Base-by-base conservation (phyloP, 2,888 invertebrate genomes). In the Scaptodrosophila latifasciaeformis region DNA sequence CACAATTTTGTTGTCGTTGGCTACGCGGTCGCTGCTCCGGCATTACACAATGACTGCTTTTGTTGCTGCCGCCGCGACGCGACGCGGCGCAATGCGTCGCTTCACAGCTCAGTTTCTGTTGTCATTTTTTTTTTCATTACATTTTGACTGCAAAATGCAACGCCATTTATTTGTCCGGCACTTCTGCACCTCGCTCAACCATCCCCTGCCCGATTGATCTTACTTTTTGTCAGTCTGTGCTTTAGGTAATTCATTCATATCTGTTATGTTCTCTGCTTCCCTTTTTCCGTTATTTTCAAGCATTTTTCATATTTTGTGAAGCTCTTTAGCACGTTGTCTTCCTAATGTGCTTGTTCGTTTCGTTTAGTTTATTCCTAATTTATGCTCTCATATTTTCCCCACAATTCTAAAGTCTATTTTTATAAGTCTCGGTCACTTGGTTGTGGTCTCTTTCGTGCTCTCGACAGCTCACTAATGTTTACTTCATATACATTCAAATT, bases 401-500 rank as follows among this genome's bases (percentile, higher is more conserved):
- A 58, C 62, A 67, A 70, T 69, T 71, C 62, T 66, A 63, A 63
- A 53, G 56, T 71, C 75, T 77, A 75, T 75, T 77, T 75, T 59
- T 75, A 77, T 70, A 39, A 1, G 31, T 18, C 29, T 37, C n/a
- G 18, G 30, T 24, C 37, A 5, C 27, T 19, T 34, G 12, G 34
- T 30, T 7, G 30, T 10, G 10, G 5, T 13, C 24, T 31, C 15
- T 31, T 9, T 34, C 12, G 9, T 34, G 48, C 46, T 37, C 40
- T 37, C 35, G n/a, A 1, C 24, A 39, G 54, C 65, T 75, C 71
- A 65, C n/a, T n/a, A n/a, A 69, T 74, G 69, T 75, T 75, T 75
- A 78, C 75, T 78, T 77, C 71, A 75, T 71, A 77, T 71, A 75
- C 75, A 75, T 78, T 75, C 65, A 78, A 78, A 75, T 75, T 78